Evolutionary conservation across 2,797 vertebrate genomes (phyloP).

Genomic region (Rhynchotus rufescens): DNA sequence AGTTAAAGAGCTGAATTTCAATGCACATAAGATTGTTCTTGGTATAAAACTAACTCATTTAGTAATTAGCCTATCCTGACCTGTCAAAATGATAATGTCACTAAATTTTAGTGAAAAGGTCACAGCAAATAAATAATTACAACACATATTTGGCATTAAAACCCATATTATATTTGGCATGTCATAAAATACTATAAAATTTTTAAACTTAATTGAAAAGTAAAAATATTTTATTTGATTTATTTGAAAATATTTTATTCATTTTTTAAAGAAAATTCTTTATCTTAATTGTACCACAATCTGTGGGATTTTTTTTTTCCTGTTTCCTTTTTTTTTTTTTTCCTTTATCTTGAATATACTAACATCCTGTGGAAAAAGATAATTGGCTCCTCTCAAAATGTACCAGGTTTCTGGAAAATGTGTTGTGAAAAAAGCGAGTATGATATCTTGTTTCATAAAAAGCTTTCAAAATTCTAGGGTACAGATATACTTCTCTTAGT

Average conservation of each 20-base stretch:
- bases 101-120: conserved; percentile 44
- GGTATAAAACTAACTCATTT: background rate
- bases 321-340: background rate
- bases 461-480: background rate
- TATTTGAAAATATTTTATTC: background rate
- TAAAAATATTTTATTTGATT: background rate
- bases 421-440: background rate
- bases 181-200: background rate
- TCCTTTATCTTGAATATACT: background rate
- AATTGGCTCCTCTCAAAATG: background rate
- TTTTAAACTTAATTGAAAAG: background rate
- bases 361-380: background rate
- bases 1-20: background rate
- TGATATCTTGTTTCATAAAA: background rate
- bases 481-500: background rate
- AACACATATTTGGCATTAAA: background rate
- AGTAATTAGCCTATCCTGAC: background rate
- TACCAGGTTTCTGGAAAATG: background rate
- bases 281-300: background rate
- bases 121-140: conserved; percentile 27
- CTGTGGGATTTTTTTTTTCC: background rate
- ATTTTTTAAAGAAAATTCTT: background rate
- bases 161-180: background rate
- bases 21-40: background rate
- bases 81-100: conserved; percentile 42